Base-by-base conservation (phyloP, 1,140 invertebrate genomes). In the Drosophila kanapiae region DNA sequence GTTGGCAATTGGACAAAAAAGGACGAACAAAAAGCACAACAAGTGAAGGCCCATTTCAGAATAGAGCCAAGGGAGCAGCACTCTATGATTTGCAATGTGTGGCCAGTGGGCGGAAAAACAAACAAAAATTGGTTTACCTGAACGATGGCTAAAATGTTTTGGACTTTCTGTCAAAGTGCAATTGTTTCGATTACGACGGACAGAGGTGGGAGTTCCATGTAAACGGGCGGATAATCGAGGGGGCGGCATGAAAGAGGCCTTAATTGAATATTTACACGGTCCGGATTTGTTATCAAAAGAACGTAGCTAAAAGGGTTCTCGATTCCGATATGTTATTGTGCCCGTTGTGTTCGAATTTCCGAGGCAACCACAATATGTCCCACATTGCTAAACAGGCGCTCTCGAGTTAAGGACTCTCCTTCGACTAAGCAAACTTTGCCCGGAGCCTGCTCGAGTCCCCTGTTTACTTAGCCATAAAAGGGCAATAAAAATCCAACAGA, bases 201-300 rank as follows among this genome's bases (percentile, higher is more conserved):
- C 49, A 40, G 49, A 23, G 56, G 47, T 40, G 27, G 23, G 58
- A 23, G 16, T 14, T 2, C 38, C 40, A 71, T 71, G 51, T 27
- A 65, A 65, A 57, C 40, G 31, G 71, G 23, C 23, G 23, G 43
- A 60, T 72, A 57, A 72, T 59, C 38, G 51, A 37, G 27, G 29
- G 23, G 47, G 37, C 33, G 53, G 23, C n/a, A 8, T 0, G 38
- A 4, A 9, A 9, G 33, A 65, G 35, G 13, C 40, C 53, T 60
- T 68, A 74, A 82, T 78, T 78, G 62, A 82, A 78, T 78, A 74
- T 74, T 82, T 78, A 78, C 54, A 47, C 38, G 31, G 31, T 45
- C 11, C 10, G 38, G 47, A 58, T 63, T 62, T 43, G 16, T 43
- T 62, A 48, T 59, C 18, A 29, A 63, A 33, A 43, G 65, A 3